Base-by-base conservation (phyloP, 1,140 invertebrate genomes). In the Archegozetes longisetosus region DNA sequence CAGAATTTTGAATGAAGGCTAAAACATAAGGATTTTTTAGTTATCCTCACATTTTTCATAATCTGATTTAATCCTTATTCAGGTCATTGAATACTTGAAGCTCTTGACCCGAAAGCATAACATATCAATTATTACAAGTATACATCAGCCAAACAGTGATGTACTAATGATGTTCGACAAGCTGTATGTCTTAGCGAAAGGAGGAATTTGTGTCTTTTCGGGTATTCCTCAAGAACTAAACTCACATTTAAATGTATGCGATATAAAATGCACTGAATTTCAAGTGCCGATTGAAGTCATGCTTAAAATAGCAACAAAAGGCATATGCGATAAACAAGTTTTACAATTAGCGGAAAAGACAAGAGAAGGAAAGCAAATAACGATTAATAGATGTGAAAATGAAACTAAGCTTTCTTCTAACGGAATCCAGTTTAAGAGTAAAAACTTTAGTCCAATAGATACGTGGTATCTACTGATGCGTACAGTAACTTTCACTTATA, bases 141-240 rank as follows among this genome's bases (percentile, higher is more conserved):
- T 64, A 53, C 62, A 64, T 56, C 47, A 57, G 26, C 62, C 62
- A 0, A 55, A 53, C 20, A 55, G 27, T 47, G 66, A 54, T 50
- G 61, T 27, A 28, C 52, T 62, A 54, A 57, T n/a, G 40, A 47
- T 56, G 46, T 64, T 58, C 55, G 28, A 58, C 50, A 32, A 60
- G 54, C 40, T 65, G 26, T 54, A 61, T 51, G 57, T 58, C 24
- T 49, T 60, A 27, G 62, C 66, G 49, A 29, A 54, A 26, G 28
- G 63, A 52, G 60, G 64, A 49, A 40, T 70, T 63, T 40, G 67
- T 65, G 65, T 71, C 64, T 28, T 68, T 64, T 27, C 69, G 64
- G 56, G 69, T 65, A 59, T 66, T 20, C 4, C 22, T 25, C 2
- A 50, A 24, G 48, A 12, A 9, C 29, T 14, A 22, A 50, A 57